These are phyloP conservation scores for Harpagoxenus sublaevis DNA, from an alignment of 2,888 invertebrate genomes.

Conservation along the genomic window DNA sequence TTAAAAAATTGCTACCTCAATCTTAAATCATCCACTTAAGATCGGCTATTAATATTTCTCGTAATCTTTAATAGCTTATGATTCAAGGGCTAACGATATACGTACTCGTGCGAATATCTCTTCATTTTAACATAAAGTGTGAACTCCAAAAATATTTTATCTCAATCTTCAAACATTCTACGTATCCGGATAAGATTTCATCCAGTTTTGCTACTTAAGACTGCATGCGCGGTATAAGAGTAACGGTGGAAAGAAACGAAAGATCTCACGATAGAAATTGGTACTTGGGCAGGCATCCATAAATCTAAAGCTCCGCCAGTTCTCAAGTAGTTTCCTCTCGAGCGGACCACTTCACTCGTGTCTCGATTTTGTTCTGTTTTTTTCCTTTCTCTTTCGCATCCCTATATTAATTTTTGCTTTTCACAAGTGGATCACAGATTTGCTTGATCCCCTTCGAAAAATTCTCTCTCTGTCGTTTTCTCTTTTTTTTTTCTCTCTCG, in stretches of 20 bases:
- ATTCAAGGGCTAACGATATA: neutral
- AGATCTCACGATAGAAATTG: slow-evolving; percentile 71
- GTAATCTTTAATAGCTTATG: neutral
- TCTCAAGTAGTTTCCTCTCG: slow-evolving; percentile 77
- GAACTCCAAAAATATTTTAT: slow-evolving; percentile 29
- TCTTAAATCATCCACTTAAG: neutral
- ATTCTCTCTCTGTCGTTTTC: neutral
- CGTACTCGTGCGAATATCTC: neutral
- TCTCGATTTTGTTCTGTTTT: slow-evolving; percentile 69
- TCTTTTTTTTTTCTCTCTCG: neutral
- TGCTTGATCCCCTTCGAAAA: neutral
- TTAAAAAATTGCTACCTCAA: neutral
- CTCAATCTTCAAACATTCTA: slow-evolving; percentile 6
- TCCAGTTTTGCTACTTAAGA: slow-evolving; percentile 48
- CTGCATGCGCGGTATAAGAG: slow-evolving; percentile 67
- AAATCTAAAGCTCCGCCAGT: slow-evolving; percentile 75
- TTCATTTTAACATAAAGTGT: slow-evolving; percentile 7
- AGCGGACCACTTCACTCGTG: slow-evolving; percentile 81
- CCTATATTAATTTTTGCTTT: slow-evolving; percentile 13
- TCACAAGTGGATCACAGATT: slow-evolving; percentile 6
- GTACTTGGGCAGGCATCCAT: slow-evolving; percentile 75
- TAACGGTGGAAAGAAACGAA: slow-evolving; percentile 33
- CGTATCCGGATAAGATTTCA: slow-evolving; percentile 24
- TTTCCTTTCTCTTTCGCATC: slow-evolving; percentile 37
- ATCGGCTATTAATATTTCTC: neutral